A percentile compares a stretch with the other conserved stretches of the same genome.
These are phyloP conservation scores for Antennarius maculatus DNA, from an alignment of 2,797 vertebrate species.

Conservation along the genomic window DNA sequence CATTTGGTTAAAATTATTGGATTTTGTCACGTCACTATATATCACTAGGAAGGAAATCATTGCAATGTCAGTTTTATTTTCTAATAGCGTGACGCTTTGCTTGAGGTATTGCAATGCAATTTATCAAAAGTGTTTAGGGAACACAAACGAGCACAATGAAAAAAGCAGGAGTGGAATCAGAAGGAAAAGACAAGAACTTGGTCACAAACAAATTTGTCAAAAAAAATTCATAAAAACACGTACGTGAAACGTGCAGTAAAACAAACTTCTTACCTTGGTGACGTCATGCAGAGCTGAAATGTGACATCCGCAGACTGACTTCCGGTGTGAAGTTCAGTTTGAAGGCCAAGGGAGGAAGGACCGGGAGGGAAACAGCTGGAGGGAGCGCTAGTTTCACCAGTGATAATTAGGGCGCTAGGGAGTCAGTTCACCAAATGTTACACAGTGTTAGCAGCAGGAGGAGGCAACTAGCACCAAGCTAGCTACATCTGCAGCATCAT, in stretches of 20 bases:
- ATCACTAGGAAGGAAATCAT: no score
- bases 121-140: background rate
- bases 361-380: no score
- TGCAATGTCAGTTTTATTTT: background rate
- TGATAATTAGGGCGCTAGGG: rapidly evolving
- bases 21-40: no score
- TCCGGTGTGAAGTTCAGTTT: background rate
- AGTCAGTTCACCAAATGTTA: background rate
- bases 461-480: background rate
- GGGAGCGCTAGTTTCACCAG: no score
- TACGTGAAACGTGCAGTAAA: no score
- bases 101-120: background rate
- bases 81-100: background rate
- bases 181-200: background rate
- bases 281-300: background rate
- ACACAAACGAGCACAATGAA: background rate
- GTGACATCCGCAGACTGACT: background rate
- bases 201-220: background rate
- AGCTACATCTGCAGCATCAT: no score
- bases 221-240: background rate
- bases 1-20: no score
- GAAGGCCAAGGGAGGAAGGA: background rate
- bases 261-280: conserved; percentile 2
- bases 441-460: background rate
- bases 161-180: background rate